Base-by-base conservation (phyloP, 2,888 invertebrate species). In the Trilocha varians region DNA sequence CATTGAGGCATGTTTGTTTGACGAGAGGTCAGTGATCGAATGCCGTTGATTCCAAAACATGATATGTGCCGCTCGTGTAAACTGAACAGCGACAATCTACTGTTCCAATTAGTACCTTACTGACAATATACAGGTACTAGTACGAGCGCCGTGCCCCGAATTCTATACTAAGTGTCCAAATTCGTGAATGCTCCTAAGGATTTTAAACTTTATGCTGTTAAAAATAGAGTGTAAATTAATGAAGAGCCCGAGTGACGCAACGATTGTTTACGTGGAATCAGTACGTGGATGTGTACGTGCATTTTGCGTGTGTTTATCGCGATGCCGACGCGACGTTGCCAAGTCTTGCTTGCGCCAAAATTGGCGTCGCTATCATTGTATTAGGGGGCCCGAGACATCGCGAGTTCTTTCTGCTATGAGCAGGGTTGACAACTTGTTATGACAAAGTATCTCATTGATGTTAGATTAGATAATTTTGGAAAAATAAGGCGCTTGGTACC, bases 301-400 rank as follows among this genome's bases (percentile, higher is more conserved):
- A 65, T 57, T 64, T 63, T 55, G 65, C 62, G 62, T 66, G 56
- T 53, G 49, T 52, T 47, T 55, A 51, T 50, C 56, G 53, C 63
- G 63, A 61, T 65, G 70, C 53, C 60, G 59, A 56, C 71, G 79
- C 60, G 59, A 56, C 71, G 80, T 79, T 77, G 82, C 80, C 80
- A 80, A 76, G 67, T 73, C 69, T 71, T 67, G 70, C 70, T 65
- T 73, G 73, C 59, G 74, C 78, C 78, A 75, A 79, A 78, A 78
- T 77, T 70, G 72, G 70, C 65, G 61, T 59, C 67, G 57, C 56
- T 62, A 57, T 67, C 65, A 66, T 69, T 64, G 67, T 58, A 57
- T 25, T 25, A 53, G 55, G 65, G 56, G 56, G 53, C 59, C 55
- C 59, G 62, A 47, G 38, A 18, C 63, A 52, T 49, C 57, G 60